phyloP scores from a whole-genome alignment of 2,797 vertebrate species.

The Enteromius trimaculatus region DNA sequence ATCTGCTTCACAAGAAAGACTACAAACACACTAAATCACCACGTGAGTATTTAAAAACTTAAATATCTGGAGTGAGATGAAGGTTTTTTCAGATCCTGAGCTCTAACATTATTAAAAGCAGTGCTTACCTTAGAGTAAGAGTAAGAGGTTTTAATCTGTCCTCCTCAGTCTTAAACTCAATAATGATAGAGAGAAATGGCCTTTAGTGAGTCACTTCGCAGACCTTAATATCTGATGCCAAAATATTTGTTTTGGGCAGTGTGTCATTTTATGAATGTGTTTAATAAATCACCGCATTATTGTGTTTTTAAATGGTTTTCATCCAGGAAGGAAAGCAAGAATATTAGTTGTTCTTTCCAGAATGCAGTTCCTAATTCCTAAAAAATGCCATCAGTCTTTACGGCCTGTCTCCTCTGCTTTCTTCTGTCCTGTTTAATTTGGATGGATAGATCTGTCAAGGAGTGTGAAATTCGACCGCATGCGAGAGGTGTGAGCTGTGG shows the following conservation, averaged over 20 bases:
- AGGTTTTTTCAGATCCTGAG: not conserved
- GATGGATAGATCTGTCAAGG: not conserved
- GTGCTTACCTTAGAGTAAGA: not conserved
- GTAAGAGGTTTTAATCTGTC: not conserved
- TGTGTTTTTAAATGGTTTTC: not conserved
- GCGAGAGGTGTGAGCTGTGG: not conserved
- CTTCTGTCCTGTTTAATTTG: not conserved
- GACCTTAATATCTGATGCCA: not conserved
- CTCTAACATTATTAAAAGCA: not conserved
- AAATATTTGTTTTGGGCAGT: not conserved
- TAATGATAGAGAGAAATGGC: not conserved
- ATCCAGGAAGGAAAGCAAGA: not conserved
- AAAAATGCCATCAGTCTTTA: not conserved
- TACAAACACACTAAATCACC: conserved; percentile 73
- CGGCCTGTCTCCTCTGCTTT: not conserved
- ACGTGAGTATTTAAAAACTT: conserved; percentile 61
- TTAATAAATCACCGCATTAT: not conserved
- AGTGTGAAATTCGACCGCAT: not conserved
- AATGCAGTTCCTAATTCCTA: not conserved
- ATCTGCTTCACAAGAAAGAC: conserved; percentile 76
- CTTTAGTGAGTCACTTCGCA: not conserved
- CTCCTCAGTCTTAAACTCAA: not conserved
- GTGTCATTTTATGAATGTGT: not conserved
- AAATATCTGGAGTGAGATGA: not conserved
- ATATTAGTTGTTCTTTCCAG: not conserved